Conservation (phyloP, 2,797 vertebrate species). For the Peromyscus attwateri region DNA sequence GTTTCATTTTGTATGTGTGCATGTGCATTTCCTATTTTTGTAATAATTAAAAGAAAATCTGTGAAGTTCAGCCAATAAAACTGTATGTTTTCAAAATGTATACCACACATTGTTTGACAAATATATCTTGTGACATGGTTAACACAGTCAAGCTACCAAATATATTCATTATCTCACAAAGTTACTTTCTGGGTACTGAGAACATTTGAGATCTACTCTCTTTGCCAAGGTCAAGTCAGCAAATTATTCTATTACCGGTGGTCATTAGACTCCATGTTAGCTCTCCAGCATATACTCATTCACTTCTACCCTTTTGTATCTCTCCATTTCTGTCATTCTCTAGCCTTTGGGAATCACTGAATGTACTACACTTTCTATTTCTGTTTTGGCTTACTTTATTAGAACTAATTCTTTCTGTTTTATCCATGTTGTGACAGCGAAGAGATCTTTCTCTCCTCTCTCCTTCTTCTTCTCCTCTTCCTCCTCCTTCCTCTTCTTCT, state of each 20-base stretch:
- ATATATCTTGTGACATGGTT: neutral
- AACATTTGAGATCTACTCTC: neutral
- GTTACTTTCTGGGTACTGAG: neutral
- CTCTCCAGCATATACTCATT: neutral
- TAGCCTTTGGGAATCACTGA: neutral
- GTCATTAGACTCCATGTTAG: neutral
- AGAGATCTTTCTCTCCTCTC: neutral
- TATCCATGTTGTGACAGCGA: neutral
- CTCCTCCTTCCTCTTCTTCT: too few relatives aligned
- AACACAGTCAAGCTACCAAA: neutral
- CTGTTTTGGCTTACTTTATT: neutral
- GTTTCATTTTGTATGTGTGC: neutral
- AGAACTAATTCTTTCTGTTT: neutral
- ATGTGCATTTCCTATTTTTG: neutral
- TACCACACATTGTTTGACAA: neutral
- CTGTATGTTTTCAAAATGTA: neutral
- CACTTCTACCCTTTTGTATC: neutral
- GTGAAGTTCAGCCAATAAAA: neutral
- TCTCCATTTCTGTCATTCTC: neutral
- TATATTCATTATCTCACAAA: neutral
- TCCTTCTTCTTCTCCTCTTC: neutral
- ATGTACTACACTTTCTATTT: neutral
- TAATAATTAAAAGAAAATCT: neutral
- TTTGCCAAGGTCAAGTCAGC: neutral
- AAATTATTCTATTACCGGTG: neutral